These are phyloP conservation scores for Unio pictorum DNA, from an alignment of 2,888 invertebrate genomes.

Conservation along the genomic window DNA sequence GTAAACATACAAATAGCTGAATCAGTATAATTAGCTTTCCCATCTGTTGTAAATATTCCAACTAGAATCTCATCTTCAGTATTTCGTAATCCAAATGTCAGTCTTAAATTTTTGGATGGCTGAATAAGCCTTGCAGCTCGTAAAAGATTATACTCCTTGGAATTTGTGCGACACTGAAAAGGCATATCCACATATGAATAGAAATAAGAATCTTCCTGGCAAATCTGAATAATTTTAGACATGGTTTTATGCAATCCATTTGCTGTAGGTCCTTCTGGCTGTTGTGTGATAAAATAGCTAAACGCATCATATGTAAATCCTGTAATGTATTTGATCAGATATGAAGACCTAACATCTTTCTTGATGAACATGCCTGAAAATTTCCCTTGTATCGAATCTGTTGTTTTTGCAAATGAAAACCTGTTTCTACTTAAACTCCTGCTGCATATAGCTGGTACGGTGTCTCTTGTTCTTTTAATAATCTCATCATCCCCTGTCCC, in stretches of 20 bases:
- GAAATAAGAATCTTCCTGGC: slow-evolving; percentile 95
- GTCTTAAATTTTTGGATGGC: slow-evolving; percentile 92
- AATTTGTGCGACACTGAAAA: slow-evolving; percentile 83
- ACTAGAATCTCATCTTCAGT: slow-evolving; percentile 47
- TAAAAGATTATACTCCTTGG: slow-evolving; percentile 84
- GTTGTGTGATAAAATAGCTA: slow-evolving; percentile 82
- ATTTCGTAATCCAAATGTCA: slow-evolving; percentile 72
- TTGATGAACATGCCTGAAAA: slow-evolving; percentile 49
- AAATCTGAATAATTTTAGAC: slow-evolving; percentile 94
- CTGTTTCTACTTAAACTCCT: slow-evolving; percentile 46
- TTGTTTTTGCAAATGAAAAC: slow-evolving; percentile 43
- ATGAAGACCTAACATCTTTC: slow-evolving; percentile 41
- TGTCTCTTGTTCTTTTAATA: slow-evolving; percentile 66
- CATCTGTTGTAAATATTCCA: slow-evolving; percentile 85
- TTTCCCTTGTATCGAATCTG: slow-evolving; percentile 39
- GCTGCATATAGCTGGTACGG: slow-evolving; percentile 95
- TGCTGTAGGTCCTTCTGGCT: slow-evolving; percentile 70
- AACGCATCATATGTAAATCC: slow-evolving; percentile 61
- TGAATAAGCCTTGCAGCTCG: slow-evolving; percentile 95
- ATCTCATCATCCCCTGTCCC: slow-evolving; percentile 42
- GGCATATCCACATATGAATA: slow-evolving; percentile 99
- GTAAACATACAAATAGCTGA: slow-evolving; percentile 62
- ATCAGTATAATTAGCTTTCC: slow-evolving; percentile 67
- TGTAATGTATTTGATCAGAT: slow-evolving; percentile 57
- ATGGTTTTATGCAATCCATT: slow-evolving; percentile 60